Evolutionary conservation across 2,888 invertebrate species (phyloP).

Genomic region (Masnerella sp.): DNA sequence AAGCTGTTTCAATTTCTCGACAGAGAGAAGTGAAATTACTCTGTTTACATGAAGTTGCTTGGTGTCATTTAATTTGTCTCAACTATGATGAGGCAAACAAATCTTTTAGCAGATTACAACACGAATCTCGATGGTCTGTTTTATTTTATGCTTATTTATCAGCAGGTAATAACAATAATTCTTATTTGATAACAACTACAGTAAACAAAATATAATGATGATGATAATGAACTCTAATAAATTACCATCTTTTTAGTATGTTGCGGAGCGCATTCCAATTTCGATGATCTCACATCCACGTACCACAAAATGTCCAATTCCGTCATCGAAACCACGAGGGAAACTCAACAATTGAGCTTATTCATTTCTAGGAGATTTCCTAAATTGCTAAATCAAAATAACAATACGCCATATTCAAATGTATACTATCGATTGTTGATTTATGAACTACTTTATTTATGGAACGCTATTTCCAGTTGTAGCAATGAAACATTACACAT

Average conservation of each 20-base stretch:
- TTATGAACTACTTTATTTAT: slow-evolving; percentile 83
- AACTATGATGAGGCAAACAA: slow-evolving; percentile 80
- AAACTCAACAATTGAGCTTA: slow-evolving; percentile 72
- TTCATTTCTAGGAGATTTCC: slow-evolving; percentile 72
- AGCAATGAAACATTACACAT: slow-evolving; percentile 73
- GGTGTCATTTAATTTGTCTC: slow-evolving; percentile 83
- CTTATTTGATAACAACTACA: no score
- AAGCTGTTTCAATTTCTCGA: slow-evolving; percentile 80
- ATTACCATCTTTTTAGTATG: slow-evolving; percentile 74
- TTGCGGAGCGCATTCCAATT: slow-evolving; percentile 77
- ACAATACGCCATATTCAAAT: slow-evolving; percentile 63
- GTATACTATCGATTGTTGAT: slow-evolving; percentile 81
- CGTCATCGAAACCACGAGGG: slow-evolving; percentile 64
- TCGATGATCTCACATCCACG: slow-evolving; percentile 72
- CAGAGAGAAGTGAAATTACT: slow-evolving; percentile 83
- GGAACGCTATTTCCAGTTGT: slow-evolving; percentile 83
- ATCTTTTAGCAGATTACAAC: slow-evolving; percentile 80
- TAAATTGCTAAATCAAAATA: slow-evolving; percentile 68
- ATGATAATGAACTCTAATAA: neutral
- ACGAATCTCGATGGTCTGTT: slow-evolving; percentile 83
- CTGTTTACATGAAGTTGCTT: slow-evolving; percentile 82
- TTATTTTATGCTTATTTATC: slow-evolving; percentile 83
- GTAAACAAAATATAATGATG: no score
- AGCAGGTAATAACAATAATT: slow-evolving; percentile 70
- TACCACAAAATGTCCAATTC: slow-evolving; percentile 76